A percentile compares a stretch with the other conserved stretches of the same genome.
phyloP scores from a whole-genome alignment of 1,140 invertebrate species.

The Drosophila nannoptera region DNA sequence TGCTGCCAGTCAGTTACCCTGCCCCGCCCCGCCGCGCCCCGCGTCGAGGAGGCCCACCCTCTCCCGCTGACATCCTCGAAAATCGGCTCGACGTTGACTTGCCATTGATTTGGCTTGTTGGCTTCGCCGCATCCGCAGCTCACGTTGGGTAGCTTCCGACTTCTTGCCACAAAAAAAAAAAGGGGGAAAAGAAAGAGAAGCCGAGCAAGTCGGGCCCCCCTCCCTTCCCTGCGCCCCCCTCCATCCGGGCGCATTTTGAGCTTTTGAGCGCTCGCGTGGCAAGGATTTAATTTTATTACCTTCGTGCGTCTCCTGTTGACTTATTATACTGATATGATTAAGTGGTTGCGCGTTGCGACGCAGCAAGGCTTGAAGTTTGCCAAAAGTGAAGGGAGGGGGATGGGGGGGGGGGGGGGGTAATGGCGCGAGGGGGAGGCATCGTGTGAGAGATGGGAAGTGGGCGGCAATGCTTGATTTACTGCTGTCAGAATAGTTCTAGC shows the following conservation, averaged over 20 bases:
- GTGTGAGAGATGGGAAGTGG: no score
- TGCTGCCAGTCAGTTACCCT: no score
- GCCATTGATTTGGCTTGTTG: constrained; percentile 59
- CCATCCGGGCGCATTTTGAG: constrained; percentile 15
- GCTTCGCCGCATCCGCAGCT: constrained; percentile 4
- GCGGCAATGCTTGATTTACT: no score
- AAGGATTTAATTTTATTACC: constrained; percentile 77
- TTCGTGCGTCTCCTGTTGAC: constrained; percentile 48
- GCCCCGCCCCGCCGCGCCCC: no score
- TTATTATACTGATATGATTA: constrained; percentile 77
- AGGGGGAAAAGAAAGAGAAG: no score
- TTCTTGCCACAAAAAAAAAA: no score
- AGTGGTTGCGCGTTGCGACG: constrained; percentile 42
- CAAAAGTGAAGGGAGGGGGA: background rate
- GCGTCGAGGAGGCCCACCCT: background rate
- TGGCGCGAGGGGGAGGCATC: no score
- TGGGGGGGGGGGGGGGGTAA: background rate
- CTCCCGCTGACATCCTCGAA: background rate
- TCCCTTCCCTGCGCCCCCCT: background rate
- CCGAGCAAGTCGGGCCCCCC: no score
- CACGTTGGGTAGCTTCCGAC: no score
- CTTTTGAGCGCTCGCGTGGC: constrained; percentile 42
- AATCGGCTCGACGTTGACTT: background rate
- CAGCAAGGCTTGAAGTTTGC: background rate
- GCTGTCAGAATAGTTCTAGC: no score